phyloP scores from a whole-genome alignment of 2,113 vertebrate species.

The Phylloscopus whistleri region DNA sequence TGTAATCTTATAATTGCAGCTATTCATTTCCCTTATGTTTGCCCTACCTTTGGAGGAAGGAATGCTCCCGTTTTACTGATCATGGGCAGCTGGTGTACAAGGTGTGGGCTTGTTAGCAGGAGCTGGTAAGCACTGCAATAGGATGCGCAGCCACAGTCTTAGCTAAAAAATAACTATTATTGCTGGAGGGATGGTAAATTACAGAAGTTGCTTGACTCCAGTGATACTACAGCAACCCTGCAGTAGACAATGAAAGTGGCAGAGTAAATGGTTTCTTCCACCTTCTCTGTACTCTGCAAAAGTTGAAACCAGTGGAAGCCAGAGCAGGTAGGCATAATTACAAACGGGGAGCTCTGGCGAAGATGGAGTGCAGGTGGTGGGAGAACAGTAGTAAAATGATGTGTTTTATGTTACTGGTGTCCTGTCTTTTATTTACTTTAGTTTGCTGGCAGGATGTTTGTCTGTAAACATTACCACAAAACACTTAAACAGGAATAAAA shows the following conservation, averaged over 20 bases:
- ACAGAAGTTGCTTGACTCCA: neutral
- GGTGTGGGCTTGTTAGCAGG: neutral
- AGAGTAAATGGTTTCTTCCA: neutral
- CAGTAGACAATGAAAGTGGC: neutral
- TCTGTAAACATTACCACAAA: constrained; percentile 60
- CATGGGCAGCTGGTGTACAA: neutral
- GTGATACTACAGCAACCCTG: neutral
- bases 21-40: constrained; percentile 14
- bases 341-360: neutral
- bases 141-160: neutral
- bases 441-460: constrained; percentile 53
- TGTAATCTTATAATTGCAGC: constrained; percentile 32
- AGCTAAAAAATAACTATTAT: neutral
- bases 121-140: neutral
- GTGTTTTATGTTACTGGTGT: constrained; percentile 13
- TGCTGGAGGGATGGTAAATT: neutral
- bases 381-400: constrained; percentile 21
- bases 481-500: constrained; percentile 55
- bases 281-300: neutral
- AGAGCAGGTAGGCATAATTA: neutral
- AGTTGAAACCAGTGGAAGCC: neutral
- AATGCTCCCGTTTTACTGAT: neutral
- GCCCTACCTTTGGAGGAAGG: neutral
- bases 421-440: constrained; percentile 51
- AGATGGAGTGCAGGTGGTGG: neutral